Conservation (phyloP, 2,113 vertebrate species). For the Esox niger region DNA sequence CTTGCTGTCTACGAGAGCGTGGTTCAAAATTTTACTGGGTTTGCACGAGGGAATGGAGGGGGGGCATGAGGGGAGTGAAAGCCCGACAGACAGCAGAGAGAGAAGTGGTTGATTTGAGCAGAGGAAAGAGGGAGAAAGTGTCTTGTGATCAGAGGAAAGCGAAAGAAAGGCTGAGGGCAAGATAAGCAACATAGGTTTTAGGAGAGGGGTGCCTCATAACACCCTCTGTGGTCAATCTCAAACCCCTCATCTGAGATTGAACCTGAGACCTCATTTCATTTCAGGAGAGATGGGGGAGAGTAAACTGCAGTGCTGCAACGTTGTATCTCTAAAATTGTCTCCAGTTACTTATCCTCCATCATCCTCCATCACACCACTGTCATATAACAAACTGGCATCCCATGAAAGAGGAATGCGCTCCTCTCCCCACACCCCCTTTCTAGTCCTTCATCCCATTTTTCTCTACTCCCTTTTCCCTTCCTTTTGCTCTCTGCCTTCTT, state of each 20-base stretch:
- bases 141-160: too few species aligned
- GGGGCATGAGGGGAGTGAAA: constrained; percentile 8
- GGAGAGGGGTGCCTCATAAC: too few species aligned
- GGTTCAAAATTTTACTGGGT: constrained; percentile 74
- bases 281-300: constrained; percentile 31
- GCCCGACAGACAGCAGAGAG: not conserved
- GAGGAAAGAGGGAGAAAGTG: not conserved
- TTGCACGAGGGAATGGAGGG: constrained; percentile 5
- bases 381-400: constrained; percentile 33
- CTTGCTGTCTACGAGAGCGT: constrained; percentile 68
- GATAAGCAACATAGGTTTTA: too few species aligned
- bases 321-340: constrained; percentile 14
- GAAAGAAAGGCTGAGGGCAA: too few species aligned
- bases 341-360: constrained; percentile 17
- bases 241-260: too few species aligned
- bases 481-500: not conserved
- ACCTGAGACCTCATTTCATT: constrained; percentile 53
- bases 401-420: constrained; percentile 35
- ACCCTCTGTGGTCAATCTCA: too few species aligned
- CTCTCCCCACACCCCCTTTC: constrained; percentile 12
- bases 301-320: constrained; percentile 31
- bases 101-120: constrained; percentile 5
- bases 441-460: not conserved
- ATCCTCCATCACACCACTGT: constrained; percentile 23
- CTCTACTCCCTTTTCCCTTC: constrained; percentile 7